Base-by-base conservation (phyloP, 2,113 vertebrate genomes). In the Channa maculata region DNA sequence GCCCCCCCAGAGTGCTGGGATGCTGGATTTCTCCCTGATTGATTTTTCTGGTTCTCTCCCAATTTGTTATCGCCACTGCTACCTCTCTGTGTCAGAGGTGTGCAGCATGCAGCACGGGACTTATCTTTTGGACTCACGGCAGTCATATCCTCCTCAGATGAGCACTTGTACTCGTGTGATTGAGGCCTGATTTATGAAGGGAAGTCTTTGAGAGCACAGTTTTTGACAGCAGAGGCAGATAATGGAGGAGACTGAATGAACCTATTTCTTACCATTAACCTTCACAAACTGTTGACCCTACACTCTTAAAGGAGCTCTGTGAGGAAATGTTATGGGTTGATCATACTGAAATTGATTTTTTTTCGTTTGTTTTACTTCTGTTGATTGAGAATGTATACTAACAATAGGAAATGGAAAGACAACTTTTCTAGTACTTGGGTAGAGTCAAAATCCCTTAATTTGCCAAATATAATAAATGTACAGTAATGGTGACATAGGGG, bases 21-120 rank as follows among this genome's bases (percentile, higher is more conserved):
- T n/a, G 63, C 58, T 89, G 90, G 86, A 89, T 90, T 89, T 82
- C 57, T n/a, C 70, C 48, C 60, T 80, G 77, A 89, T 89, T 73
- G 81, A 77, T 89, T 87, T 87, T 80, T 79, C 61, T 77, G 68
- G 69, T 76, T 60, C 65, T 83, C 62, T 85, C 65, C 77, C 68
- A 86, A 58, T 83, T 71, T 60, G 68, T 81, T 49, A 77, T 75
- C 82, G 41, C 66, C 60, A 61, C 41, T 64, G 75, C 46, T 65
- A 45, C 52, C 72, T 75, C 14, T 39, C 53, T 1, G 46, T 85
- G 62, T 85, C 73, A 72, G 62, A 86, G 80, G 72, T 65, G 49
- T 53, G 34, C 24, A 7, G 39, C 4, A 7, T 4, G 2, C 36
- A 14, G 58, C 4, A 9, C 9, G 68, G 37, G 64, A 66, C 63